Conservation (phyloP, 1,140 invertebrate genomes). For the Nasonia vitripennis region DNA sequence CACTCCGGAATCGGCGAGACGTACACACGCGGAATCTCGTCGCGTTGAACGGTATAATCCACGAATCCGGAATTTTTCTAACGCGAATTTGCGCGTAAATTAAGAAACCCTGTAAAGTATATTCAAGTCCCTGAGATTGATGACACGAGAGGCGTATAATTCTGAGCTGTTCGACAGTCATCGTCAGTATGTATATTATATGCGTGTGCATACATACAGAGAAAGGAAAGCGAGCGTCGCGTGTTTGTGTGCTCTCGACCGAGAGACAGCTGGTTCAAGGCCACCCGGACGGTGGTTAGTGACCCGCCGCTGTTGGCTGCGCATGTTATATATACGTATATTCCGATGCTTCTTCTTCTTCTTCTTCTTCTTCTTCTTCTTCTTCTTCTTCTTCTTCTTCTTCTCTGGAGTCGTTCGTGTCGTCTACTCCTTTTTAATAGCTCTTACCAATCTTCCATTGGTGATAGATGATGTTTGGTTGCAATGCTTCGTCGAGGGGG, state of each 20-base stretch:
- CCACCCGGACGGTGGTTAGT: constrained; percentile 48
- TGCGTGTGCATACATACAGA: not conserved
- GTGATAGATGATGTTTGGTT: not conserved
- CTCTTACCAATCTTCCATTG: not conserved
- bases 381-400: constrained; percentile 9
- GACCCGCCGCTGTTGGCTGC: constrained; percentile 22
- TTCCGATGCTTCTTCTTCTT: constrained; percentile 19
- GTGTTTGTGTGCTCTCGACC: not conserved
- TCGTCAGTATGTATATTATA: not conserved
- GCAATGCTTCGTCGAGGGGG: not conserved
- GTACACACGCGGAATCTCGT: no score
- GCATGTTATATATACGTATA: not conserved
- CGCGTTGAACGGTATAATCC: no score
- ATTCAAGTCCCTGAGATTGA: not conserved
- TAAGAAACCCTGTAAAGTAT: not conserved
- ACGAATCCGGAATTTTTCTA: not conserved
- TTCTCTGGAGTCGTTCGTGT: not conserved
- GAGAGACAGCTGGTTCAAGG: constrained; percentile 51
- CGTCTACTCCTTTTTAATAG: not conserved
- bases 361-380: constrained; percentile 3
- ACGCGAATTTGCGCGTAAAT: not conserved
- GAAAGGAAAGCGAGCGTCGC: not conserved
- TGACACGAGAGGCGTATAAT: not conserved
- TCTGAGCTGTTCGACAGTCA: not conserved
- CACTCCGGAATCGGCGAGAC: no score